Evolutionary conservation across 2,113 vertebrate genomes (phyloP), one percentile per base, ranked within the genome.

Genomic region (Xiphias gladius): DNA sequence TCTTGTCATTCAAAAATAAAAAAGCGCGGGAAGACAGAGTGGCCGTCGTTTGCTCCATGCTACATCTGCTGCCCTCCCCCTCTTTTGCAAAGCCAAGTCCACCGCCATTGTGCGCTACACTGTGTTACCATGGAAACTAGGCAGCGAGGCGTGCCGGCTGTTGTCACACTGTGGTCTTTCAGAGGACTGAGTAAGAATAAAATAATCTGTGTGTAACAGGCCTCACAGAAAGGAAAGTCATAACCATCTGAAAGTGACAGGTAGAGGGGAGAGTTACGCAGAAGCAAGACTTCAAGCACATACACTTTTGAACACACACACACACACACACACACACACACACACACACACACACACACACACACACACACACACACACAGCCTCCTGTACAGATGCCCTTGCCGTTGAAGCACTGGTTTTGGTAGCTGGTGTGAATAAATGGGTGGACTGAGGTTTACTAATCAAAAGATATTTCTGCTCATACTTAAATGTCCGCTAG

Each of bases 61-160:
- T 90, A 41, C 84, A 89, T 88, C 88, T 91, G 79, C 76, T 80
- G 16, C 63, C 67, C 65, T 19, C 50, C 28, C 58, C 32, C 32
- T 5, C 35, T 70, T n/a, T 59, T 14, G 14, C 37, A 73, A 90
- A 14, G 63, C 83, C 85, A 83, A 81, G 46, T 81, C 84, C 72
- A 78, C 82, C 24, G 0, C 46, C 43, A 76, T 92, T 89, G 85
- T 92, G 76, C 43, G 13, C 73, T 11, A 22, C n/a, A 14, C 70
- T 43, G 52, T 9, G 93, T 94, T 88, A 43, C 89, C 88, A 94
- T 93, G 90, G 94, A 54, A 89, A 94, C 91, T 67, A 73, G 88
- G 66, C 37, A 54, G 75, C 22, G 3, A 84, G 76, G 89, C 86
- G 72, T 77, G 81, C 81, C 83, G 88, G 71, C 89, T 88, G 91